Evolutionary conservation across 2,797 vertebrate genomes (phyloP), one percentile per base, ranked within the genome.

Genomic region (Chloroceryle inda): DNA sequence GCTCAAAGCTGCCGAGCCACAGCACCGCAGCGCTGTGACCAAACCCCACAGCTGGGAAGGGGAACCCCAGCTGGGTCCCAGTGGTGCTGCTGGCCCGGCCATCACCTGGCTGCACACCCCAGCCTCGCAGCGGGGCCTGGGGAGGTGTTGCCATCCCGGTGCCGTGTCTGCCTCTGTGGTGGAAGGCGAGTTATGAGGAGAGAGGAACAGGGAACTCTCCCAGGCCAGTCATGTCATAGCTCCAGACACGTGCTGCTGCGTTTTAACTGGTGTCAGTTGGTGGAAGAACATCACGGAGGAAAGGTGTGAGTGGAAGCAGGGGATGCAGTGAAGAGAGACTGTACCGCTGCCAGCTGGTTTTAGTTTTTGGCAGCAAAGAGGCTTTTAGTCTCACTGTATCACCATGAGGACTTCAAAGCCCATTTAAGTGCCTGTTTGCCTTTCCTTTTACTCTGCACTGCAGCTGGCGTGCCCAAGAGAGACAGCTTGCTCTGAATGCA

Each of bases 361-460:
- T 62, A 73, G 92, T 84, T 80, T 90, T 78, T 91, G 50, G 84
- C 68, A 89, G 79, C 58, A 83, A 80, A 88, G 64, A 85, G 61
- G 69, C 61, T 91, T 95, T 95, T 94, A 94, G 89, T 96, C 79
- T 85, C 23, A 2, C 88, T 85, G 93, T 91, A 94, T 96, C 0
- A 0, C 79, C 88, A 85, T 80, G 78, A 97, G 49, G 37, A 40
- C 68, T 95, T 91, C 78, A 89, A 94, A 96, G 82, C 75, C 79
- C 53, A 31, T 92, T 71, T 83, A 88, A 94, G 87, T 89, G 85
- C 85, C 75, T 94, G 86, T 72, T 91, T 92, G 82, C 93, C 89
- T 89, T 94, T 88, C 31, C 64, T 77, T 94, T 94, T 89, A 72
- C 82, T 92, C 85, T 89, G 91, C 91, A 95, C 53, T 96, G 93